Evolutionary conservation across 2,797 vertebrate species (phyloP), one percentile per base, ranked within the genome.

Genomic region (Peromyscus attwateri): DNA sequence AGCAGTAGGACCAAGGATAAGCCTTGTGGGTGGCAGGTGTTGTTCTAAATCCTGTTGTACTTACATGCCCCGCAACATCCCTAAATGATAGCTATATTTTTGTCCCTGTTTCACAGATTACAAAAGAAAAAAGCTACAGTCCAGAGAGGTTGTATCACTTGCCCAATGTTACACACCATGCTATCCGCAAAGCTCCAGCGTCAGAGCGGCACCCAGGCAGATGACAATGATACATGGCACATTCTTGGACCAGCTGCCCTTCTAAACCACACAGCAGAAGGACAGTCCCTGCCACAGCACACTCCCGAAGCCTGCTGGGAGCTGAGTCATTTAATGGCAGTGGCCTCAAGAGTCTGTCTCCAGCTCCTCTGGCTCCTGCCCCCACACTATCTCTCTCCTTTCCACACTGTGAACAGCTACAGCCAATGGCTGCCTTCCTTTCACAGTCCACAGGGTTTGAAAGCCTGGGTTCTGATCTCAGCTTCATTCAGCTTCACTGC

Each of bases 181-280:
- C 1, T 34, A 23, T 82, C n/a, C 17, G 37, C n/a, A 43, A 40
- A 89, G 52, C 55, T 79, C n/a, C 57, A 68, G 34, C 9, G 82
- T n/a, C 79, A 96, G 57, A 91, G 21, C 43, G 70, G 70, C 75
- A 5, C 87, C 79, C 66, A 84, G 52, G 21, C 66, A 75, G 31
- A 92, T 21, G 43, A 17, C 49, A 87, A 40, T 34, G 64, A 88
- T 60, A 73, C 4, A 43, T 4, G 23, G 21, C 14, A 1, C 70
- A 6, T 40, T 92, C 90, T 80, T 16, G 29, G 49, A 71, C 49
- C 81, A 89, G 49, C 43, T 71, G 34, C 80, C 70, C 73, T 60
- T 94, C 43, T 49, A 49, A 92, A 82, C 43, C n/a, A 34, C 95
- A 73, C 29, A 93, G n/a, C 79, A 71, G 46, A 89, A 40, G 55